Base-by-base conservation (phyloP, 2,113 vertebrate species). In the Solea senegalensis region DNA sequence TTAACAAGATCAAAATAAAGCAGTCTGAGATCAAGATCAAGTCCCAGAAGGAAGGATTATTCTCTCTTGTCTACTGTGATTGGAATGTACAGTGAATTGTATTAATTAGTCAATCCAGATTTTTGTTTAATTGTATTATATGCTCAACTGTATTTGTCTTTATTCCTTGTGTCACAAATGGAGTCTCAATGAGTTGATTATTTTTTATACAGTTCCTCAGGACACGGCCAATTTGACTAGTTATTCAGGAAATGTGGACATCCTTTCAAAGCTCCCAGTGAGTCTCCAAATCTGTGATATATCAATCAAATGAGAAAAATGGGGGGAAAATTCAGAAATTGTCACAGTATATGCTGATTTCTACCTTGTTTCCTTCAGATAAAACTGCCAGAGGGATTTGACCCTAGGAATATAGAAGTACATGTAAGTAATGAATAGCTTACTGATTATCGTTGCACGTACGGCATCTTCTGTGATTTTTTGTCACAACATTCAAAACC, bases 361-460 rank as follows among this genome's bases (percentile, higher is more conserved):
- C 16, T 67, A 8, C 14, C 9, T 3, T 44, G 8, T 81, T 65
- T 27, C 46, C 14, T 39, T 50, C 59, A 84, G 76, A 65, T 65
- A 54, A 45, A 3, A 9, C 1, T 72, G 26, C 58, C 50, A 4
- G 8, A 49, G 4, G 69, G 59, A 39, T 50, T 51, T 34, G 28
- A 72, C 14, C 60, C 21, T 15, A 43, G 6, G 0, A 15, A 72
- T 44, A 4, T 77, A 41, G 80, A 74, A 74, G 0, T 71, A 9
- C 77, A 45, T 12, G 76, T 82, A 69, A 28, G 74, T 49, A 15
- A 9, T 27, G 8, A 57, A 13, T 2, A 3, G 8, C 16, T 50
- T 61, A 15, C 9, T 43, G 5, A 43, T 43, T 43, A 43, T 43
- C n/a, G n/a, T n/a, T n/a, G n/a, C n/a, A n/a, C n/a, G n/a, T n/a